These are phyloP conservation scores for Larimichthys polyactis DNA, from an alignment of 2,113 vertebrate species.

Conservation along the genomic window DNA sequence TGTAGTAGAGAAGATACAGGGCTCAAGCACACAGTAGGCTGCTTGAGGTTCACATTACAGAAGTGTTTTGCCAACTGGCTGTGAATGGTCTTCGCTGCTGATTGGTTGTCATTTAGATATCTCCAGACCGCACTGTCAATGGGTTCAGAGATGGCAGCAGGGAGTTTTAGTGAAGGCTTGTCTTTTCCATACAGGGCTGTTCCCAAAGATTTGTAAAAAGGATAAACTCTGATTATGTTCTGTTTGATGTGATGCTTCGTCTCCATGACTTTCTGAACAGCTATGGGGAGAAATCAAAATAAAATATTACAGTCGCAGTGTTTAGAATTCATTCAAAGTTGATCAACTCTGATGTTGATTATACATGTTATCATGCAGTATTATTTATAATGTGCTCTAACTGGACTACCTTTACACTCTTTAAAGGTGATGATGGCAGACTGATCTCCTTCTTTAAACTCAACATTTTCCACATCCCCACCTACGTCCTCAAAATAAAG, in stretches of 20 bases:
- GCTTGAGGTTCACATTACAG: constrained; percentile 72
- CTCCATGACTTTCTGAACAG: constrained; percentile 56
- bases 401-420: constrained; percentile 84
- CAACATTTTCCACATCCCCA: constrained; percentile 60
- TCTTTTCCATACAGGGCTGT: constrained; percentile 89
- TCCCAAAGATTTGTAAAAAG: constrained; percentile 86
- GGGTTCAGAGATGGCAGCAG: constrained; percentile 78
- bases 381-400: background rate
- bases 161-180: constrained; percentile 84
- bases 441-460: constrained; percentile 78
- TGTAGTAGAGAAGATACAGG: constrained; percentile 78
- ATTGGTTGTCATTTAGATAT: constrained; percentile 78
- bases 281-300: constrained; percentile 49
- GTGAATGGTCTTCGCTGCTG: constrained; percentile 72
- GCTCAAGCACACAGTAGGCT: constrained; percentile 76
- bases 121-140: constrained; percentile 80
- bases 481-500: constrained; percentile 89
- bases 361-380: background rate
- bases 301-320: background rate
- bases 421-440: constrained; percentile 87
- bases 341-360: background rate
- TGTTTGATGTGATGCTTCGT: constrained; percentile 78
- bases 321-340: background rate
- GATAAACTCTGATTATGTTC: constrained; percentile 84
- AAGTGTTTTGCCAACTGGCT: constrained; percentile 76